These are phyloP conservation scores for Trachurus trachurus DNA, from an alignment of 2,797 vertebrate species.

Conservation along the genomic window DNA sequence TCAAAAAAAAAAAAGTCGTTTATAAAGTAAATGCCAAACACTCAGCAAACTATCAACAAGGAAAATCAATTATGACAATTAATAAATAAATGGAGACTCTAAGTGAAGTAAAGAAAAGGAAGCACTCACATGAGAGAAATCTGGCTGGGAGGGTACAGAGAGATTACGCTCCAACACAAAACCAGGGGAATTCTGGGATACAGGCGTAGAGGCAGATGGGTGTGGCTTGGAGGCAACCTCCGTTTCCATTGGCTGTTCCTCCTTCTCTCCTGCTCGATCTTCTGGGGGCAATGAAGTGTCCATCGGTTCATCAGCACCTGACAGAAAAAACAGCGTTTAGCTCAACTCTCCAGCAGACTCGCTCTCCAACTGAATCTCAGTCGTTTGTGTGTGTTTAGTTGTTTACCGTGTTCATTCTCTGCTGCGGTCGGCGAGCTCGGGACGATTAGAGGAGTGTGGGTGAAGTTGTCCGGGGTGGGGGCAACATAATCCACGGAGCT, in stretches of 20 bases:
- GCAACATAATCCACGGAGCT: conserved; percentile 87
- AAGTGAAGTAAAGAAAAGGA: background rate
- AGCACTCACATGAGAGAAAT: conserved; percentile 93
- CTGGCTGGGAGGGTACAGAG: conserved; percentile 91
- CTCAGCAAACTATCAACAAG: background rate
- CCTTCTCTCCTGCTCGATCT: conserved; percentile 64
- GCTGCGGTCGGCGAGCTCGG: conserved; percentile 93
- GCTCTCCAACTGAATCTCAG: background rate
- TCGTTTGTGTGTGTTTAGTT: background rate
- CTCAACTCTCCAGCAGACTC: background rate
- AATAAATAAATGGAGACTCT: background rate
- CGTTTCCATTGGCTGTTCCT: conserved; percentile 74
- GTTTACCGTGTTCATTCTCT: conserved; percentile 71
- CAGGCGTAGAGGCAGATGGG: conserved; percentile 87
- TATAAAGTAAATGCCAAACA: too few relatives aligned
- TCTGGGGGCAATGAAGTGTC: conserved; percentile 82
- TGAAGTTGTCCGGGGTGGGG: conserved; percentile 86
- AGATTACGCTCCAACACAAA: conserved; percentile 84
- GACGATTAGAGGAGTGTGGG: conserved; percentile 87
- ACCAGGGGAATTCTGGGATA: conserved; percentile 86
- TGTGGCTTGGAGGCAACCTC: conserved; percentile 72
- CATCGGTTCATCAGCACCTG: conserved; percentile 85
- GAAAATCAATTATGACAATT: background rate
- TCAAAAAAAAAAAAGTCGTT: background rate
- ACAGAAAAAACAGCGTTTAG: conserved; percentile 10